Conservation (phyloP, 2,888 invertebrate genomes). For the Drosophila formosana region DNA sequence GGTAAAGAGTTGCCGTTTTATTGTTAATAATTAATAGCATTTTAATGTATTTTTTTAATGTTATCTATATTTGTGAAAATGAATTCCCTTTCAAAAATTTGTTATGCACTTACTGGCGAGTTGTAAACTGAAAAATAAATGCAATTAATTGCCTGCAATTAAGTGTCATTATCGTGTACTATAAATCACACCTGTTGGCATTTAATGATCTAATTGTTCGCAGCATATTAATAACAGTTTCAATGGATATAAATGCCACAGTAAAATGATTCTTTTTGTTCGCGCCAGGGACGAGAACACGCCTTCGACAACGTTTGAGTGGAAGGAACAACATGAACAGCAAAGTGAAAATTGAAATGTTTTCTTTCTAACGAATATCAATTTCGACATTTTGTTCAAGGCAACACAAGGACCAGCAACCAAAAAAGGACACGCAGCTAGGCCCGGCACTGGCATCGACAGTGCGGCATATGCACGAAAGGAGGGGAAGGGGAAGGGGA, state of each 20-base stretch:
- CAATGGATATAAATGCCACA: slow-evolving; percentile 34
- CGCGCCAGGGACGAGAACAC: slow-evolving; percentile 15
- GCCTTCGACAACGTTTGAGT: slow-evolving; percentile 45
- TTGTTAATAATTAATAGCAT: neutral
- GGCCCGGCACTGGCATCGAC: slow-evolving; percentile 26
- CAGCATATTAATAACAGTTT: slow-evolving; percentile 17
- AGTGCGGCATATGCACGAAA: neutral
- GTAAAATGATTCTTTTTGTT: slow-evolving; percentile 13
- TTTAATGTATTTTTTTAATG: neutral
- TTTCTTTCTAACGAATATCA: slow-evolving; percentile 71
- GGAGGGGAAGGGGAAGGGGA: slow-evolving; percentile 25
- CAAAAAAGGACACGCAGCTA: slow-evolving; percentile 50
- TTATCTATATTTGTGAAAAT: neutral
- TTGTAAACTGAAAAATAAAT: neutral
- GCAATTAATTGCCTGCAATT: neutral
- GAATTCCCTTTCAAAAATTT: neutral
- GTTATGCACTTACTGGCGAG: neutral
- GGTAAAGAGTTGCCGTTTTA: neutral
- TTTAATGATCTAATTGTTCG: slow-evolving; percentile 34
- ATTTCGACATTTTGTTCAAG: slow-evolving; percentile 67
- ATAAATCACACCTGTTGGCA: slow-evolving; percentile 62
- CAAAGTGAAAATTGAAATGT: slow-evolving; percentile 79
- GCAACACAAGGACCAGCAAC: slow-evolving; percentile 36
- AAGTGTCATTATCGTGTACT: neutral
- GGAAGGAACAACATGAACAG: slow-evolving; percentile 48